Conservation (phyloP, 2,797 vertebrate species). For the Helarctos malayanus region DNA sequence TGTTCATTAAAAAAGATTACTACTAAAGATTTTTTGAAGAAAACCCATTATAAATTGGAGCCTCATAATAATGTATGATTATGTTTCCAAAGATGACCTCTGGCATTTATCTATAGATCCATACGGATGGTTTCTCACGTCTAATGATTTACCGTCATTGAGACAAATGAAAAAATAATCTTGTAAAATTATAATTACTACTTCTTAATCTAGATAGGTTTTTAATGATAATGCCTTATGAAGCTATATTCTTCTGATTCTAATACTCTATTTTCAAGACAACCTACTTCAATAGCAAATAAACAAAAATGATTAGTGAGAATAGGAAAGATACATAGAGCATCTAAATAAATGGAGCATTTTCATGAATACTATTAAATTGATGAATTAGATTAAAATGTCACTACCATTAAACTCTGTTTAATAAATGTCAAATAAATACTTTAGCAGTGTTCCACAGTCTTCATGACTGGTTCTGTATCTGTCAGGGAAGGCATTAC, state of each 20-base stretch:
- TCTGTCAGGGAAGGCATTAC: constrained; percentile 17
- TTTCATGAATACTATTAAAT: constrained; percentile 86
- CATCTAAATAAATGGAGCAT: constrained; percentile 84
- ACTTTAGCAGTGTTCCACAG: constrained; percentile 67
- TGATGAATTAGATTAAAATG: constrained; percentile 87
- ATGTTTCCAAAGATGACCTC: constrained; percentile 86
- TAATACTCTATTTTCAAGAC: constrained; percentile 58
- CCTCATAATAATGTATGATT: constrained; percentile 87
- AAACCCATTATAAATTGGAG: constrained; percentile 84
- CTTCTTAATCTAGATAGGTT: constrained; percentile 70
- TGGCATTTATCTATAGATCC: constrained; percentile 84
- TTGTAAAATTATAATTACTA: constrained; percentile 79
- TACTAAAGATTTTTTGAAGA: constrained; percentile 88
- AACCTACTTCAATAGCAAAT: constrained; percentile 70
- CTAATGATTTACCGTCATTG: constrained; percentile 85
- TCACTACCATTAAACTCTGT: constrained; percentile 85
- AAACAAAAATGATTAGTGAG: constrained; percentile 81
- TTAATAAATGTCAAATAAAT: constrained; percentile 87
- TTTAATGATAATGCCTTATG: constrained; percentile 76
- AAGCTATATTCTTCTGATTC: constrained; percentile 71
- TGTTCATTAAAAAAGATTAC: constrained; percentile 87
- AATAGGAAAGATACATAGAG: constrained; percentile 76
- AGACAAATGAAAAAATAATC: constrained; percentile 87
- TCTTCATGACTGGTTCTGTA: constrained; percentile 64
- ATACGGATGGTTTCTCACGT: constrained; percentile 70